These are phyloP conservation scores for Drosophila athabasca DNA, from an alignment of 1,140 invertebrate genomes.

Conservation along the genomic window DNA sequence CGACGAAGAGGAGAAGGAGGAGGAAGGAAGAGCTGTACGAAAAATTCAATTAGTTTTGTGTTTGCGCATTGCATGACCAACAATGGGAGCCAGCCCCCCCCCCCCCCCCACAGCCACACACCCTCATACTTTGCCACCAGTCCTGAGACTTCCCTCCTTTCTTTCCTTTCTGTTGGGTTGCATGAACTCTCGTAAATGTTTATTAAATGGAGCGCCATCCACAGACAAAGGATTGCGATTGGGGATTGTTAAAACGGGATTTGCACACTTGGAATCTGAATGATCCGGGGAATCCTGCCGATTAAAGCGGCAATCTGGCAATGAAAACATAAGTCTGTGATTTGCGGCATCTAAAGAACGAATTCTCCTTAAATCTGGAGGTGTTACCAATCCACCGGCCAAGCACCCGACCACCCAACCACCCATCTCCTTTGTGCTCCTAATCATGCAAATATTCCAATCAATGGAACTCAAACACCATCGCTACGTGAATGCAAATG, in stretches of 20 bases:
- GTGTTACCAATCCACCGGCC: neutral
- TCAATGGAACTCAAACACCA: constrained; percentile 48
- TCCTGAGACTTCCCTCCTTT: neutral
- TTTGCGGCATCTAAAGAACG: too few species aligned
- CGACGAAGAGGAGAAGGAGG: too few species aligned
- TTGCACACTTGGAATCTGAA: constrained; percentile 26
- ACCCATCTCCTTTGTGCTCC: neutral
- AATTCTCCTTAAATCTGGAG: too few species aligned
- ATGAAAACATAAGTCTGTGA: too few species aligned
- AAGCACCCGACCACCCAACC: too few species aligned
- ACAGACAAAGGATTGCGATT: constrained; percentile 25
- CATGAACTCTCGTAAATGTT: constrained; percentile 51
- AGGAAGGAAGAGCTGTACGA: constrained; percentile 36
- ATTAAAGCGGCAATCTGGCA: too few species aligned
- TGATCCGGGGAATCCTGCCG: too few species aligned
- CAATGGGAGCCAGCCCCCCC: constrained; percentile 50
- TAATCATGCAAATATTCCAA: constrained; percentile 27
- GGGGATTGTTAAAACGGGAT: constrained; percentile 26
- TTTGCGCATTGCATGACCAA: constrained; percentile 80
- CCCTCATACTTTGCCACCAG: neutral
- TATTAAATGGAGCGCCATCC: constrained; percentile 59
- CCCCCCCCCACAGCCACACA: too few species aligned
- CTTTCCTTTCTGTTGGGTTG: neutral
- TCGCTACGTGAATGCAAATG: constrained; percentile 45
- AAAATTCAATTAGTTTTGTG: constrained; percentile 82